Conservation (phyloP, 2,797 vertebrate species). For the Poecilia picta region DNA sequence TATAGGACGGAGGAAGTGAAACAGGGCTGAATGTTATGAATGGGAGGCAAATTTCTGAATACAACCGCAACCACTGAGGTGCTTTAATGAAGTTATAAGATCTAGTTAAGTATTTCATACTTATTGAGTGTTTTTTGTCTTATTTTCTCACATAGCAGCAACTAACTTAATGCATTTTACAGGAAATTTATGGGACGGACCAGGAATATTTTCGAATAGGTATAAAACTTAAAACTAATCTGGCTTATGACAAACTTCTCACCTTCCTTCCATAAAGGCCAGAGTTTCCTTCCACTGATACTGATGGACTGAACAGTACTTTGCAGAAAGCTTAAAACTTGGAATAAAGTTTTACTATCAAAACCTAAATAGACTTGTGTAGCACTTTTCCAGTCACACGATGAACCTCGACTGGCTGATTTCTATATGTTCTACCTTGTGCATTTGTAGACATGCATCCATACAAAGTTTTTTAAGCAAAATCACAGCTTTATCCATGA, state of each 20-base stretch:
- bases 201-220: not conserved
- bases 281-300: not conserved
- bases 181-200: not conserved
- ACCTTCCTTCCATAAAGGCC: not conserved
- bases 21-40: constrained; percentile 8
- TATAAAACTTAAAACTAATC: not conserved
- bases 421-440: not conserved
- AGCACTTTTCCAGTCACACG: not conserved
- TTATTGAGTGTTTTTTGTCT: not conserved
- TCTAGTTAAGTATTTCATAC: not conserved
- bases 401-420: not conserved
- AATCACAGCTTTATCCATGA: not conserved
- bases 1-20: constrained; percentile 11
- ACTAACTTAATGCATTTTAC: not conserved
- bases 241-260: not conserved
- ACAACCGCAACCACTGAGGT: not conserved
- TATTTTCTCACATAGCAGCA: not conserved
- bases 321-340: too few species aligned
- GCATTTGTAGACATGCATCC: not conserved
- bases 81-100: not conserved
- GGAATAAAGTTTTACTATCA: too few species aligned
- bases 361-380: not conserved
- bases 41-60: not conserved
- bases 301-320: not conserved
- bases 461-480: not conserved